Conservation (phyloP, 2,888 invertebrate genomes). For the Stictocephala bisonia region DNA sequence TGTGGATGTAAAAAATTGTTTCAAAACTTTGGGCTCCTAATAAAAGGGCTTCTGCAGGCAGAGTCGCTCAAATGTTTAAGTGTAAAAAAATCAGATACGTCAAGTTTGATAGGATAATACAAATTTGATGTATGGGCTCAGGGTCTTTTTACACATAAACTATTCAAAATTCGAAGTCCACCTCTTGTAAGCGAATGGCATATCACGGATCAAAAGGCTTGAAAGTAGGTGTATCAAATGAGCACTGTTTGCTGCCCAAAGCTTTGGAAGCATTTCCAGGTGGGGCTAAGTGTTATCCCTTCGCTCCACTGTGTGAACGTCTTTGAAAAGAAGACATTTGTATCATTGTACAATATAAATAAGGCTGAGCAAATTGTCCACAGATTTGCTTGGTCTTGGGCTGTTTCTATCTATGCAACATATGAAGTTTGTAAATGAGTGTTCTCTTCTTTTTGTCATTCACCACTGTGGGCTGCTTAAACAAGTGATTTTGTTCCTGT, state of each 20-base stretch:
- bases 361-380: constrained; percentile 42
- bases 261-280: constrained; percentile 32
- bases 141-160: constrained; percentile 49
- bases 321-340: constrained; percentile 38
- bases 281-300: constrained; percentile 40
- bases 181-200: constrained; percentile 43
- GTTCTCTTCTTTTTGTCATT: constrained; percentile 49
- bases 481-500: constrained; percentile 44
- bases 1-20: constrained; percentile 35
- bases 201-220: constrained; percentile 39
- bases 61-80: constrained; percentile 35
- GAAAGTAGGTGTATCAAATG: constrained; percentile 29
- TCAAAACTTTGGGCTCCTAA: constrained; percentile 38
- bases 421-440: constrained; percentile 49
- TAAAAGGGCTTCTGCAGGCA: constrained; percentile 30
- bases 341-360: constrained; percentile 48
- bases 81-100: constrained; percentile 43
- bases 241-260: constrained; percentile 43
- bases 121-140: constrained; percentile 48
- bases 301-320: not conserved
- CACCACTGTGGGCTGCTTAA: constrained; percentile 40
- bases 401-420: constrained; percentile 47
- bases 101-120: constrained; percentile 5
- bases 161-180: constrained; percentile 38
- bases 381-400: constrained; percentile 41